Base-by-base conservation (phyloP, 2,113 vertebrate species). In the Tachycineta bicolor region DNA sequence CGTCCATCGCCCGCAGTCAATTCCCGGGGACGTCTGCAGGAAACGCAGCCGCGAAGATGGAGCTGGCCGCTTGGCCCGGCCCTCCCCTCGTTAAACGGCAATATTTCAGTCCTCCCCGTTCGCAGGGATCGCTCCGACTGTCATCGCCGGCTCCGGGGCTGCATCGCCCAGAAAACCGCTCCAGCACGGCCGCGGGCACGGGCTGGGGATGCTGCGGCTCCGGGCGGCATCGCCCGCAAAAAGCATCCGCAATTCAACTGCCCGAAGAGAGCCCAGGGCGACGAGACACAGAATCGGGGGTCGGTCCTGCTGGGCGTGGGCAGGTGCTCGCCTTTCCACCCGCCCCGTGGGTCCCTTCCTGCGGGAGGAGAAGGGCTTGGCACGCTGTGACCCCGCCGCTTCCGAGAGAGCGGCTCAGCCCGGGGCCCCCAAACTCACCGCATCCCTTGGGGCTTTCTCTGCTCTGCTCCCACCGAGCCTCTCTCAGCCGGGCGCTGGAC, bases 71-170 rank as follows among this genome's bases (percentile, higher is more conserved):
- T 49, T 4, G 37, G 58, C 58, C 22, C 11, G 14, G 55, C 46
- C 58, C 65, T 83, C 83, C 91, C 28, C 83, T 93, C 93, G 64
- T 97, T 96, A 97, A 97, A 95, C 1, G 76, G 85, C 95, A 96
- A 82, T 95, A 96, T 97, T 98, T 97, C 96, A 96, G 96, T 73
- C 65, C 22, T 89, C 75, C 22, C 62, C 19, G 79, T 8, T 44
- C 69, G 4, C 95, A 44, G 91, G 95, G 82, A 97, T 96, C 86
- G 95, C 95, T 98, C 96, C 91, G 76, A 94, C 87, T 94, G 96
- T 92, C 97, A 96, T 43, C 94, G 59, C 92, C 39, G 89, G 93
- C 55, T 28, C 74, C 43, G 41, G 81, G 63, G 76, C 81, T 56
- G 75, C 44, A 91, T 95, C 83, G 74, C 81, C 68, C 67, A 83